Evolutionary conservation across 2,113 vertebrate genomes (phyloP).

Genomic region (Atractosteus spatula): DNA sequence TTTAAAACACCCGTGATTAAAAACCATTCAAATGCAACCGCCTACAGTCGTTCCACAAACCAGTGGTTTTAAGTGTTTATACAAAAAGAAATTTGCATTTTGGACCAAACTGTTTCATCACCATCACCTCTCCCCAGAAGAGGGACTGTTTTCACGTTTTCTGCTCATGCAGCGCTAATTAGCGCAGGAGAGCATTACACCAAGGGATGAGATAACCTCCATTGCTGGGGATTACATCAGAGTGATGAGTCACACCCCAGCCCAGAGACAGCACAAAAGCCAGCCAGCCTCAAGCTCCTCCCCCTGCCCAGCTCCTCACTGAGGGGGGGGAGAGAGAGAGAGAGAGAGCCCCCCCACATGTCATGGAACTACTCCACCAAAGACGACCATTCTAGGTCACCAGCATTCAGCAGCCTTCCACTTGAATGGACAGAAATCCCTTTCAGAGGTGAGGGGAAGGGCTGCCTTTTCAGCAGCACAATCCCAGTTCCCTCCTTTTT

Average conservation of each 20-base stretch:
- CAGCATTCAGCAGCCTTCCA: conserved; percentile 55
- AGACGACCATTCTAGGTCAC: conserved; percentile 51
- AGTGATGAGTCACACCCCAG: conserved; percentile 50
- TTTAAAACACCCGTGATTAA: too few relatives aligned
- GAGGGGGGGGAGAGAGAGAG: conserved; percentile 6
- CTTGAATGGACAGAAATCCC: conserved; percentile 64
- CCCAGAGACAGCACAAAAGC: conserved; percentile 37
- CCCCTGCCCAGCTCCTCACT: conserved; percentile 29
- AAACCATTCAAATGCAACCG: too few relatives aligned
- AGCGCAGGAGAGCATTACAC: conserved; percentile 12
- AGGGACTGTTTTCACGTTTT: too few relatives aligned
- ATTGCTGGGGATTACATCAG: conserved; percentile 57
- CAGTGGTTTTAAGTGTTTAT: too few relatives aligned
- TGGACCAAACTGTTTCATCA: too few relatives aligned
- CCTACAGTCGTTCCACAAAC: too few relatives aligned
- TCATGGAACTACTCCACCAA: conserved; percentile 49
- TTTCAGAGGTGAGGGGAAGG: conserved; percentile 20
- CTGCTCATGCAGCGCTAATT: conserved; percentile 35
- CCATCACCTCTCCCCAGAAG: too few relatives aligned
- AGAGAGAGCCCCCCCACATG: conserved; percentile 25
- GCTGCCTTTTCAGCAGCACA: conserved; percentile 67
- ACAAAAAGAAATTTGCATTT: too few relatives aligned
- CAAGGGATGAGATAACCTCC: conserved; percentile 48
- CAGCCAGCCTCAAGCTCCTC: conserved; percentile 34
- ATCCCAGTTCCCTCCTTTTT: conserved; percentile 44